Evolutionary conservation across 2,113 vertebrate genomes (phyloP), one percentile per base, ranked within the genome.

Genomic region (Pitta sordida): DNA sequence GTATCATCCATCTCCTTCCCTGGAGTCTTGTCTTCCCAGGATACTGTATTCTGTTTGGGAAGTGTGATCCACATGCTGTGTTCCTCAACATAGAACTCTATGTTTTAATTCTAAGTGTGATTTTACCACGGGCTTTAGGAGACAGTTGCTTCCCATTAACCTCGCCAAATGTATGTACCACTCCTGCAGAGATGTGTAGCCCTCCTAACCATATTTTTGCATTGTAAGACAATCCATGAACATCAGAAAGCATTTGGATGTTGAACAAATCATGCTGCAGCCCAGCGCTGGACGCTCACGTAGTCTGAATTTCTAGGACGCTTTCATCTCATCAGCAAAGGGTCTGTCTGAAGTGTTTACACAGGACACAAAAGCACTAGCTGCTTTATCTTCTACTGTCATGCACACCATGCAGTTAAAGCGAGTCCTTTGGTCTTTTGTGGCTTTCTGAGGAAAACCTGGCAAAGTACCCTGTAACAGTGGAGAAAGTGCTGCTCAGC

Each of bases 21-120:
- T 67, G 76, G 51, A 70, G 37, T 16, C 94, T 80, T 73, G 48
- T 79, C 90, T 93, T 87, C 85, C 58, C 53, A 76, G 70, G 75
- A 83, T 90, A 52, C 58, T 44, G 71, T 71, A 75, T 64, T 74
- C 37, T 79, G 55, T 65, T 90, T 67, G 49, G 32, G 13, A 94
- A 80, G 51, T 51, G 67, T 70, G 82, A 83, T 80, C 88, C 63
- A 51, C 26, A 15, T 77, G 17, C 67, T 60, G 78, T 83, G 90
- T 62, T 94, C 75, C 79, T 74, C 55, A 56, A 69, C 32, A 49
- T 5, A 34, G 30, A 89, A 62, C 75, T 53, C 90, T 91, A 44
- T 49, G 67, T 83, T 91, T 79, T 60, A 64, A 87, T 89, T 67
- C 39, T 21, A 63, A 78, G 41, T n/a, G 44, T 73, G 85, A 90